Evolutionary conservation across 2,888 invertebrate genomes (phyloP).

Genomic region (Andrena bicolor): DNA sequence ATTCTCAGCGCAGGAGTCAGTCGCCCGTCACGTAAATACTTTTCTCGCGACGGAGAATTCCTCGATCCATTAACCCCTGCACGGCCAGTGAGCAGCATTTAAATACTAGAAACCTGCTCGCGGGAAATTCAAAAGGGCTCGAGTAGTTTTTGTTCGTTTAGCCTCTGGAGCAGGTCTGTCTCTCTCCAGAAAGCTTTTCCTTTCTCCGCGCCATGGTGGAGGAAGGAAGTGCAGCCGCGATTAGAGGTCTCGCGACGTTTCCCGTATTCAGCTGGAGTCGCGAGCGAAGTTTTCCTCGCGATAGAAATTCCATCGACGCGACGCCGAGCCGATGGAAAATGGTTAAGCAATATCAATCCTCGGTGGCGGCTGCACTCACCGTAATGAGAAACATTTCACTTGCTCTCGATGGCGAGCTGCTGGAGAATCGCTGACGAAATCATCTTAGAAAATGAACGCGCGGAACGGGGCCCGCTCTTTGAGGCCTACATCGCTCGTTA

Average conservation of each 20-base stretch:
- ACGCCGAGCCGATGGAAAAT: background rate
- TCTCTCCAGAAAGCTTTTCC: slow-evolving; percentile 12
- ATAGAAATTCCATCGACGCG: background rate
- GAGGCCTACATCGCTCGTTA: too few species aligned
- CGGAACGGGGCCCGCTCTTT: too few species aligned
- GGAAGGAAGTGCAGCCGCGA: slow-evolving; percentile 11
- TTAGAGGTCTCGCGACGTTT: slow-evolving; percentile 12
- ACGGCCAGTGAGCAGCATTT: slow-evolving; percentile 31
- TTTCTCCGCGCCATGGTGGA: background rate
- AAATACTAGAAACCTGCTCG: slow-evolving; percentile 39
- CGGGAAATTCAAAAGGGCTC: slow-evolving; percentile 42
- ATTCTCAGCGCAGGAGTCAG: slow-evolving; percentile 10
- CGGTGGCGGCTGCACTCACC: slow-evolving; percentile 26
- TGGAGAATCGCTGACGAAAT: background rate
- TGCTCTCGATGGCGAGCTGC: background rate
- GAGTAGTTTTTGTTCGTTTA: slow-evolving; percentile 49
- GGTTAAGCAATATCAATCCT: slow-evolving; percentile 3
- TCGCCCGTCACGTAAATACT: slow-evolving; percentile 21
- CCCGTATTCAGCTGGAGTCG: too few species aligned
- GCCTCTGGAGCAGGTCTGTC: slow-evolving; percentile 4
- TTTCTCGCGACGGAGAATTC: slow-evolving; percentile 14
- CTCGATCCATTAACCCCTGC: slow-evolving; percentile 43
- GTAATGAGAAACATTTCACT: slow-evolving; percentile 28
- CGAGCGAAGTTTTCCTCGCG: background rate
- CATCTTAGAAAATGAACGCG: background rate